phyloP scores from a whole-genome alignment of 1,140 invertebrate species.

The Zophobas morio region DNA sequence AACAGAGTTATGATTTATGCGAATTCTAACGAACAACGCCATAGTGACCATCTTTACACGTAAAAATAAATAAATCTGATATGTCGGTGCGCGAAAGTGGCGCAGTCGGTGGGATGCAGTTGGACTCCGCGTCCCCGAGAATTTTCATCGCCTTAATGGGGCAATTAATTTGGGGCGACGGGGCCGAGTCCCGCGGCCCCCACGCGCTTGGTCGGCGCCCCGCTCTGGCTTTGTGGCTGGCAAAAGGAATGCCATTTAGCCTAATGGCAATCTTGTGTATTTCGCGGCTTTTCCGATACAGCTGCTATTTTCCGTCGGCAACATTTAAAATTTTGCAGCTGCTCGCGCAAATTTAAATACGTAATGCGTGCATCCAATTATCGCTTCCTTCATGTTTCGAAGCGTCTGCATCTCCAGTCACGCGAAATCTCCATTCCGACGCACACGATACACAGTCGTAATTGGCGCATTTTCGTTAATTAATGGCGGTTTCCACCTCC shows the following conservation, averaged over 20 bases:
- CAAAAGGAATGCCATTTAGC: neutral
- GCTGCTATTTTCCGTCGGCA: neutral
- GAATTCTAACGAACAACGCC: too few relatives aligned
- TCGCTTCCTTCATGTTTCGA: neutral
- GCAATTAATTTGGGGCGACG: neutral
- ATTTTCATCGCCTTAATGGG: neutral
- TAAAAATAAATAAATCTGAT: too few relatives aligned
- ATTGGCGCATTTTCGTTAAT: conserved; percentile 22
- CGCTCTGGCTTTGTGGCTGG: neutral
- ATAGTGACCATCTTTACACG: too few relatives aligned
- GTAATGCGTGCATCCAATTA: too few relatives aligned
- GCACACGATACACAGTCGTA: neutral
- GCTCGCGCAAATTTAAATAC: too few relatives aligned
- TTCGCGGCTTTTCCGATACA: neutral
- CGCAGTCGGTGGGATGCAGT: too few relatives aligned
- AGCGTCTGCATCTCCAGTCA: conserved; percentile 19
- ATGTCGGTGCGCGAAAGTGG: too few relatives aligned
- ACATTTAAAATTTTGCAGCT: too few relatives aligned
- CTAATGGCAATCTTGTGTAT: conserved; percentile 7
- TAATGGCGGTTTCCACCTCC: conserved; percentile 14
- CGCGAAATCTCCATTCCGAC: conserved; percentile 29
- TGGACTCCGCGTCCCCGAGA: neutral
- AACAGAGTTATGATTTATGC: too few relatives aligned
- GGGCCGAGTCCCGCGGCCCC: too few relatives aligned
- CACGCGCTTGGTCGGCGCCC: neutral